Conservation (phyloP, 2,797 vertebrate genomes). For the Limosa lapponica region DNA sequence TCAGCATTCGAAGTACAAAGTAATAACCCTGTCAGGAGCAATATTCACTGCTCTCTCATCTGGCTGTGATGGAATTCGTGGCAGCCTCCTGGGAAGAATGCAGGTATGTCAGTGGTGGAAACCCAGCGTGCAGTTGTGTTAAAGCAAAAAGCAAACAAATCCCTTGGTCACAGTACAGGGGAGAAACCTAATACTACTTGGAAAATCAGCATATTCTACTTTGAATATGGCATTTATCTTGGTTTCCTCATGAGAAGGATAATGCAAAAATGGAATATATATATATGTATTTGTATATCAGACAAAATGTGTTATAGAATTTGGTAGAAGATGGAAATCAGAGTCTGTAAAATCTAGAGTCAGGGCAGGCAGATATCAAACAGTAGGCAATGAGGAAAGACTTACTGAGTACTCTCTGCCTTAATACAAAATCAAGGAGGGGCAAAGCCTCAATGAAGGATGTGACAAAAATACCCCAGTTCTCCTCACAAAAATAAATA, state of each 20-base stretch:
- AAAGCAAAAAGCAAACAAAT: slow-evolving; percentile 17
- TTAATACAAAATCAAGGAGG: not conserved
- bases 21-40: slow-evolving; percentile 49
- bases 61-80: not conserved
- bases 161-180: not conserved
- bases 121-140: not conserved
- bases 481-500: not conserved
- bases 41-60: slow-evolving; percentile 2
- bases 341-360: not conserved
- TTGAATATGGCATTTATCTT: not conserved
- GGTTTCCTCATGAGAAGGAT: not conserved
- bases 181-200: not conserved
- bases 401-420: not conserved
- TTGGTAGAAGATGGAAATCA: not conserved
- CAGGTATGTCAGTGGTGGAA: not conserved
- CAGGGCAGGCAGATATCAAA: not conserved
- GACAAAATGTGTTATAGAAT: not conserved
- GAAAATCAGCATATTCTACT: not conserved
- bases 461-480: not conserved
- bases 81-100: not conserved
- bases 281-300: not conserved
- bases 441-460: not conserved
- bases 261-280: not conserved
- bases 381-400: not conserved
- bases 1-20: slow-evolving; percentile 22